Base-by-base conservation (phyloP, 2,888 invertebrate species). In the Nipponacmea schrenckii region DNA sequence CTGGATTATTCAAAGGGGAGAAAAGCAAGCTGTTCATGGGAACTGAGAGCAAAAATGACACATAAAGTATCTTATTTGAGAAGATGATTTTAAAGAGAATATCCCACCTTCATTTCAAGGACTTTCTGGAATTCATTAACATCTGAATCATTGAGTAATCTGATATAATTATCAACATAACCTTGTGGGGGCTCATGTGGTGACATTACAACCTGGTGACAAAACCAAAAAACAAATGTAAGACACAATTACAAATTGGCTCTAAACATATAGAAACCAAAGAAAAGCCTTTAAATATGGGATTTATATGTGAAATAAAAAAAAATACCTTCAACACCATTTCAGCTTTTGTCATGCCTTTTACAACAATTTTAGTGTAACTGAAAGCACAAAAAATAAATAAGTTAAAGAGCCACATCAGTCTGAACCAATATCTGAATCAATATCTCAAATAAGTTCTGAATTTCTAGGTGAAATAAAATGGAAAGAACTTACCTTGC, bases 311-410 rank as follows among this genome's bases (percentile, higher is more conserved):
- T n/a, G n/a, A n/a, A n/a, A n/a, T n/a, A n/a, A 45, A 56, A 8
- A 2, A 26, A 15, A 50, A 71, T 79, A 90, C 91, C 91, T 99
- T 99, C n/a, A 99, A 90, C 56, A 99, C 95, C 96, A 98, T 97
- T 89, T 99, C 99, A 0, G 98, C 98, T 85, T 96, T 95, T 0
- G 96, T 96, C 97, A 99, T 98, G 48, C 97, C 92, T 90, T 94
- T 93, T 0, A 94, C 92, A 0, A 96, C 95, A 44, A 93, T 91
- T 88, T 92, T 91, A 4, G 92, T 92, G 81, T 91, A 92, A 79
- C 91, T 91, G 80, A 75, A 83, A 83, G 50, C 73, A 26, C 69
- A 70, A 62, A 46, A 50, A 65, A 39, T 39, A 10, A 2, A 39
- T 39, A 5, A 39, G 10, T 39, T 8, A 39, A 5, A 39, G 39